Evolutionary conservation across 2,113 vertebrate species (phyloP), one percentile per base, ranked within the genome.

Genomic region (Tursiops truncatus): DNA sequence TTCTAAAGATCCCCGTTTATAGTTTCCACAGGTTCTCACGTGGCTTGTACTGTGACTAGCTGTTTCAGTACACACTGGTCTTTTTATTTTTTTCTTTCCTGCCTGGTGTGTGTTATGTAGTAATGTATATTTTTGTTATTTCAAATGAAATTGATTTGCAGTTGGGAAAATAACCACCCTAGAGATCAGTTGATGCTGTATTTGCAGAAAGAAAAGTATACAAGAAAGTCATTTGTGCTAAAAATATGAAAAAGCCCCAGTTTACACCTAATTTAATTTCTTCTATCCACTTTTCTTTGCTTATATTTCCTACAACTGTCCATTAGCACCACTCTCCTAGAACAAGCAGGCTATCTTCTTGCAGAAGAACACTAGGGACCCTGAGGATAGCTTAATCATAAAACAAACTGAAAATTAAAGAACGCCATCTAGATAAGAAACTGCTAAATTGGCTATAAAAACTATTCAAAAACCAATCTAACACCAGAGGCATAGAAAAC

Each of bases 381-480:
- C 65, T 44, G 89, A 94, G 71, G 65, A 95, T 88, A 62, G 2
- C 92, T 90, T 97, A 96, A 80, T 87, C 62, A 63, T 60, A 70
- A 88, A 85, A 70, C 4, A 81, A 56, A 81, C 4, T 11, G 41
- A n/a, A 70, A 93, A 91, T 74, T 79, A 94, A 90, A 98, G 95
- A 90, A 56, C 47, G 28, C 8, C 96, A 3, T 53, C 47, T 83
- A 58, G 41, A 94, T 67, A 87, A 97, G 28, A 95, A 62, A 83
- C 38, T 81, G 26, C 73, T 96, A 94, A 71, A 87, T 85, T 97
- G 89, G 62, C 68, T 62, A n/a, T 89, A 41, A 50, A 33, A 84
- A 36, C 15, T 82, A 73, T 71, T 94, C 53, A 87, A 94, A 96
- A 87, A 33, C 3, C 58, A 96, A 44, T 73, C 21, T 96, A 94